These are phyloP conservation scores for Vanacampus margaritifer DNA, from an alignment of 2,113 vertebrate genomes.

Conservation along the genomic window DNA sequence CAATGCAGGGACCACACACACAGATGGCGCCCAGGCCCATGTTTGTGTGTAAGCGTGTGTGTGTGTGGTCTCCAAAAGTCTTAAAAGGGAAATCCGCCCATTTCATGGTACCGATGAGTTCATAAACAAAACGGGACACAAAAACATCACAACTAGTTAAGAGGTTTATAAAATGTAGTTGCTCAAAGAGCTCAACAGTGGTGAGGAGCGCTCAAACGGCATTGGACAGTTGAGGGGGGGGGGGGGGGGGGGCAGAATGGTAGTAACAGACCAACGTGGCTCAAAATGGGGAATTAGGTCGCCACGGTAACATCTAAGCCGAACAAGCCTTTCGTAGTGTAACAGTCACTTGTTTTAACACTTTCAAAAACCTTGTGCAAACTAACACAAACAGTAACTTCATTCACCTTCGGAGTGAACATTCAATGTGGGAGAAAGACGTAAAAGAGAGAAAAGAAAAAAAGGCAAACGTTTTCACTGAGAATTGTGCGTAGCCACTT, in stretches of 20 bases:
- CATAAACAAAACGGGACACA: background rate
- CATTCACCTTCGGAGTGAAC: conserved; percentile 65
- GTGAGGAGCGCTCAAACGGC: background rate
- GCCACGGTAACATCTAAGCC: background rate
- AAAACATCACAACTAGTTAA: background rate
- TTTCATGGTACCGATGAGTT: conserved; percentile 7
- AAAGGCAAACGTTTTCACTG: background rate
- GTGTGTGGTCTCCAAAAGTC: conserved; percentile 41
- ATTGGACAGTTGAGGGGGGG: background rate
- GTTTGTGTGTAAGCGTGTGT: background rate
- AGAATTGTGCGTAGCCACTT: conserved; percentile 38
- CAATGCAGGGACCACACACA: conserved; percentile 61
- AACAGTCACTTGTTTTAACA: conserved; percentile 47
- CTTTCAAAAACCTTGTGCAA: conserved; percentile 56
- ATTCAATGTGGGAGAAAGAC: conserved; percentile 48
- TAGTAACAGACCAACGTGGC: background rate
- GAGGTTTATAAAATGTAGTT: background rate
- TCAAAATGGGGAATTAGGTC: background rate
- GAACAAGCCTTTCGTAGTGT: conserved; percentile 17
- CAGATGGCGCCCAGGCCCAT: conserved; percentile 40
- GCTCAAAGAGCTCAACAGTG: background rate
- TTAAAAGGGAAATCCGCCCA: background rate
- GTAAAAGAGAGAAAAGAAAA: background rate
- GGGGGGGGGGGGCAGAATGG: background rate
- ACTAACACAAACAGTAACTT: conserved; percentile 55